phyloP scores from a whole-genome alignment of 2,888 invertebrate genomes.

The Pseudeuparius sepicola region DNA sequence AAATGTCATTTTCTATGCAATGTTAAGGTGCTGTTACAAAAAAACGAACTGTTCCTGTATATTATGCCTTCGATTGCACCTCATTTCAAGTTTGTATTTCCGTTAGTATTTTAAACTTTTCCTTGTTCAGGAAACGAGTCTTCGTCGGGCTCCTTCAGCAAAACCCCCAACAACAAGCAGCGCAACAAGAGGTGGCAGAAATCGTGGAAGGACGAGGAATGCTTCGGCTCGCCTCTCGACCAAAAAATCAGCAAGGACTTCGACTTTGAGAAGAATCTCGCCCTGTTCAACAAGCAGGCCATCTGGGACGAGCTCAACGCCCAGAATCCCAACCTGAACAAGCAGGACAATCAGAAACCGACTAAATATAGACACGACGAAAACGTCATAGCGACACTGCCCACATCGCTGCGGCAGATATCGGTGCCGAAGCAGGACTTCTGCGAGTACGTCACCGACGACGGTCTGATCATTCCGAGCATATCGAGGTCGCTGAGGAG shows the following conservation, averaged over 20 bases:
- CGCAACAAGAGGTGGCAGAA: constrained; percentile 42
- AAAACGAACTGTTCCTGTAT: no score
- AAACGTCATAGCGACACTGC: constrained; percentile 61
- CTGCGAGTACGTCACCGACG: constrained; percentile 67
- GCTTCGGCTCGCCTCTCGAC: constrained; percentile 65
- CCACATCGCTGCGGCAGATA: constrained; percentile 58
- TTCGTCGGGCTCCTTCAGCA: no score
- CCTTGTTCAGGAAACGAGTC: no score
- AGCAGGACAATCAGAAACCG: constrained; percentile 38
- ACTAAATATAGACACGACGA: constrained; percentile 64
- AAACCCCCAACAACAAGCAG: constrained; percentile 32
- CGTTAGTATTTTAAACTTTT: no score
- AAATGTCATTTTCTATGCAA: no score
- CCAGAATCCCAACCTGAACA: constrained; percentile 46
- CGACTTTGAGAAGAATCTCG: constrained; percentile 90
- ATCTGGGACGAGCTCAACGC: constrained; percentile 62
- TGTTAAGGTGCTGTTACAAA: no score
- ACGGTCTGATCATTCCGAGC: constrained; percentile 70
- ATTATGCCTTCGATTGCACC: no score
- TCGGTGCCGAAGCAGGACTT: constrained; percentile 53
- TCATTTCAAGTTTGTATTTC: no score
- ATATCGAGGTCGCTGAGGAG: constrained; percentile 56
- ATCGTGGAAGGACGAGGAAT: constrained; percentile 58
- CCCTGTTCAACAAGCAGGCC: constrained; percentile 79
- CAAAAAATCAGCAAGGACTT: constrained; percentile 65